Percentiles rank a stretch among this genome's conserved stretches.
These are phyloP conservation scores for Campylomormyrus numenius DNA, from an alignment of 2,113 vertebrate genomes.

Conservation along the genomic window DNA sequence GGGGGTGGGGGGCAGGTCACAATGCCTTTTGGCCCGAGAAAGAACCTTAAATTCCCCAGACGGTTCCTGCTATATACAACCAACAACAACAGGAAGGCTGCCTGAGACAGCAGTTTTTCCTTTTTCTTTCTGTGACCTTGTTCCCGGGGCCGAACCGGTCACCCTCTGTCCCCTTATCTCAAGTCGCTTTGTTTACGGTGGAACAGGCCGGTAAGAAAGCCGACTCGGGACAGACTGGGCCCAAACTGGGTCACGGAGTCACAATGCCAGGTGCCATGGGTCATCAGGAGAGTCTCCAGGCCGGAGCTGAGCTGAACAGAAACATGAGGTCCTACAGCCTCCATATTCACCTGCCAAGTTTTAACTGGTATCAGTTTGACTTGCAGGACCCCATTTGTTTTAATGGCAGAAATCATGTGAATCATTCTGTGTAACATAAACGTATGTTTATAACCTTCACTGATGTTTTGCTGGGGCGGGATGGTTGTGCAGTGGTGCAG, in stretches of 20 bases:
- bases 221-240: not conserved
- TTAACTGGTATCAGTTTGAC: not conserved
- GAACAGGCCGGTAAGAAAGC: no score
- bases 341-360: not conserved
- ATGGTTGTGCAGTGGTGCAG: no score
- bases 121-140: not conserved
- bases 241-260: not conserved
- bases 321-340: not conserved
- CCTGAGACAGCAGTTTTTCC: not conserved
- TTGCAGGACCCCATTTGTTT: not conserved
- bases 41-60: not conserved
- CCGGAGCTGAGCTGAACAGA: not conserved
- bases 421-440: not conserved
- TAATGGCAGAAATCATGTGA: not conserved
- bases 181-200: not conserved
- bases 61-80: not conserved
- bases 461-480: not conserved
- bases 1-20: not conserved
- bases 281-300: not conserved
- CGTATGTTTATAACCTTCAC: not conserved
- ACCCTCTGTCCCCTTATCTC: not conserved
- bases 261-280: not conserved
- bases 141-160: not conserved
- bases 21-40: constrained; percentile 36
- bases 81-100: constrained; percentile 3